Percentiles rank a stretch among this genome's conserved stretches.
Conservation (phyloP, 2,797 vertebrate genomes). For the Remorina albescens region DNA sequence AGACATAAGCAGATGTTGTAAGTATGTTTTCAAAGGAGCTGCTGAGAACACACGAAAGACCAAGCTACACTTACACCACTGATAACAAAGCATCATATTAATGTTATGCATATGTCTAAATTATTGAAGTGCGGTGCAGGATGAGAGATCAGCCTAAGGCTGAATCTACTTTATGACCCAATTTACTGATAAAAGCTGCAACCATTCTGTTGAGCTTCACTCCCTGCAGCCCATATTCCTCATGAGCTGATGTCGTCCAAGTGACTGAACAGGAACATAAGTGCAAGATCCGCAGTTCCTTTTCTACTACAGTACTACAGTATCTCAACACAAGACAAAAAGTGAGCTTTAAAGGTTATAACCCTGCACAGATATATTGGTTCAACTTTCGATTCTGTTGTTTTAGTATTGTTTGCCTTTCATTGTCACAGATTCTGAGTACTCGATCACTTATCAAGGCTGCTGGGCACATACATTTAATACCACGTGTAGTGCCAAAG, state of each 20-base stretch:
- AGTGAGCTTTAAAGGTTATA: neutral
- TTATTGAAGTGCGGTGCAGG: slow-evolving; percentile 47
- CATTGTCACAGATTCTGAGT: neutral
- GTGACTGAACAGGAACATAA: slow-evolving; percentile 39
- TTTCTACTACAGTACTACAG: neutral
- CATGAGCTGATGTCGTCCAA: slow-evolving; percentile 30
- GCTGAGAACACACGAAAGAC: neutral
- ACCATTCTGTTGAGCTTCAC: slow-evolving; percentile 40
- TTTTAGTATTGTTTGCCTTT: neutral
- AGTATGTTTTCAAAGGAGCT: neutral
- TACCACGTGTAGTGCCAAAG: neutral
- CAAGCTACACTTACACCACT: neutral
- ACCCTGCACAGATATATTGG: neutral
- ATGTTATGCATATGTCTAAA: slow-evolving; percentile 23
- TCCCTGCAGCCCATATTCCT: slow-evolving; percentile 53
- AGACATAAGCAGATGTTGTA: neutral
- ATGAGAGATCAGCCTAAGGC: slow-evolving; percentile 33
- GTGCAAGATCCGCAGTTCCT: neutral
- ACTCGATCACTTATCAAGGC: too few relatives aligned
- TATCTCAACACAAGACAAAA: neutral
- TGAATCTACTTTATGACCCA: slow-evolving; percentile 55
- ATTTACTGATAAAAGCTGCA: slow-evolving; percentile 58
- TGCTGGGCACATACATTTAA: neutral
- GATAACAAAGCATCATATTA: slow-evolving; percentile 8
- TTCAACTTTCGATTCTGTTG: neutral